phyloP scores from a whole-genome alignment of 2,888 invertebrate species.

The Teinopalpus imperialis region DNA sequence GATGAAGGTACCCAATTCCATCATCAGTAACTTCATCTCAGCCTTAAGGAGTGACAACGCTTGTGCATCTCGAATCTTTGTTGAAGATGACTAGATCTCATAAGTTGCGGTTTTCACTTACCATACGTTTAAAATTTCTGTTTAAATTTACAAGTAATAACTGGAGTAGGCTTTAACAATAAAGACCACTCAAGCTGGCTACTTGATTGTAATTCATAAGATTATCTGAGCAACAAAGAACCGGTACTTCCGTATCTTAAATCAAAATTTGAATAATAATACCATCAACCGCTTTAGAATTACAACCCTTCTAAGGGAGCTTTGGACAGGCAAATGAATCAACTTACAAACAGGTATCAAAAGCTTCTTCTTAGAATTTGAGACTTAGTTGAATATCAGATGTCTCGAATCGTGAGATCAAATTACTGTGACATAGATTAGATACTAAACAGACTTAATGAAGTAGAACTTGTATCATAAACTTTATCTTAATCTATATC shows the following conservation, averaged over 20 bases:
- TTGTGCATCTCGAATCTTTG: too few relatives aligned
- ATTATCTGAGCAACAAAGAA: constrained; percentile 13
- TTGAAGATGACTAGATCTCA: too few relatives aligned
- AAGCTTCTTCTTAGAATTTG: constrained; percentile 3
- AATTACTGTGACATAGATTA: background rate
- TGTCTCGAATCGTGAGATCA: constrained; percentile 1
- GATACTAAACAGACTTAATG: constrained; percentile 3
- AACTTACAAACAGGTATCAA: constrained; percentile 18
- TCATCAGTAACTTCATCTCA: too few relatives aligned
- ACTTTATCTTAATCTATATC: too few relatives aligned
- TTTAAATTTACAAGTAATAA: too few relatives aligned
- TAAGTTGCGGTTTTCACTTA: too few relatives aligned
- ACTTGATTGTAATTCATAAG: constrained; percentile 10
- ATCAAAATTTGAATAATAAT: constrained; percentile 24
- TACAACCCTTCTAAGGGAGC: constrained; percentile 11
- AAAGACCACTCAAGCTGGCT: background rate
- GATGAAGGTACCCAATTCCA: too few relatives aligned
- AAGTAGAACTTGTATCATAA: too few relatives aligned
- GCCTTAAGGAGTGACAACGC: too few relatives aligned
- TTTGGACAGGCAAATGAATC: constrained; percentile 9
- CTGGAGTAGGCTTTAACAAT: too few relatives aligned
- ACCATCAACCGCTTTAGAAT: constrained; percentile 12
- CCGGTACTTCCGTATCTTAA: constrained; percentile 9
- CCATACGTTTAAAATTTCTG: too few relatives aligned
- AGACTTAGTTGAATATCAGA: constrained; percentile 1